Evolutionary conservation across 2,113 vertebrate genomes (phyloP).

Genomic region (Corythornis vintsioides): DNA sequence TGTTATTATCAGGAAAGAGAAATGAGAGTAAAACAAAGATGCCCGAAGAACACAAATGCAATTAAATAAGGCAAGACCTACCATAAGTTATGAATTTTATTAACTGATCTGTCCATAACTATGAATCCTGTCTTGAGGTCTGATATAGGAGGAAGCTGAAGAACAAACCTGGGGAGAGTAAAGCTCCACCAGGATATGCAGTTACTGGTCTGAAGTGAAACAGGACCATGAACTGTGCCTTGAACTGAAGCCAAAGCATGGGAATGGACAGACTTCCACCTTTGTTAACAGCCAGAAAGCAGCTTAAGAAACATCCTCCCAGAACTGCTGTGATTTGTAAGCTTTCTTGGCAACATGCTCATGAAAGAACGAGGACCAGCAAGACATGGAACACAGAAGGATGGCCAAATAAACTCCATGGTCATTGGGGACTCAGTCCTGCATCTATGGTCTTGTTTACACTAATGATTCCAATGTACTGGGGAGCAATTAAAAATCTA

Average conservation of each 20-base stretch:
- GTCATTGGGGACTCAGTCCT: background rate
- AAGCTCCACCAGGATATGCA: background rate
- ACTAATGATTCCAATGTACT: background rate
- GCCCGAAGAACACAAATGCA: background rate
- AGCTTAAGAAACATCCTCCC: background rate
- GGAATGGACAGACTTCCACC: background rate
- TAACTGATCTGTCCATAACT: background rate
- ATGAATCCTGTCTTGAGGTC: background rate
- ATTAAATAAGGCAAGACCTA: background rate
- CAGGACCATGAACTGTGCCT: background rate
- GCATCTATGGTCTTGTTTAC: background rate
- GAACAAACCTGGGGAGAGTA: background rate
- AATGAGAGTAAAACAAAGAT: conserved; percentile 2
- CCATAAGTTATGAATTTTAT: background rate
- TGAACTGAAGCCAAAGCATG: background rate
- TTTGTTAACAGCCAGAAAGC: background rate
- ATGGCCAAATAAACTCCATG: background rate
- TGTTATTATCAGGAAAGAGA: background rate
- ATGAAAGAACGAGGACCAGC: background rate
- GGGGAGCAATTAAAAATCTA: background rate
- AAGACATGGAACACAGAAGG: background rate
- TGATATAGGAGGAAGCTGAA: background rate
- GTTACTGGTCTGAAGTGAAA: accelerated
- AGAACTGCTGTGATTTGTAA: background rate
- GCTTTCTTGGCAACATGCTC: background rate